Conservation (phyloP, 2,797 vertebrate genomes). For the Aphelocoma californica region DNA sequence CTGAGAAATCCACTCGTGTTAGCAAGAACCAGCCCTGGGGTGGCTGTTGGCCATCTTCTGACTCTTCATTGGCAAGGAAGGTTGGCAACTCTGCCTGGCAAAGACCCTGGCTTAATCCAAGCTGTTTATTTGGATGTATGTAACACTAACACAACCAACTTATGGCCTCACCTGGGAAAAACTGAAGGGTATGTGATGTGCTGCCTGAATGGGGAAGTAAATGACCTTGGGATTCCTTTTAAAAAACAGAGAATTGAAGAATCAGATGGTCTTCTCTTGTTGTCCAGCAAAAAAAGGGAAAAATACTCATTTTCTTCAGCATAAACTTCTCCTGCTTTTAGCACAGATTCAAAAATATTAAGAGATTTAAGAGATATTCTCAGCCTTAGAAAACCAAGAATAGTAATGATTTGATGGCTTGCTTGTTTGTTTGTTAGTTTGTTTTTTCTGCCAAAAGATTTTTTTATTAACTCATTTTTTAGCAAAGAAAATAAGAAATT, state of each 20-base stretch:
- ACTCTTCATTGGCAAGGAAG: accelerated
- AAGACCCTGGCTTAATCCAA: background rate
- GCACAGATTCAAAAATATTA: background rate
- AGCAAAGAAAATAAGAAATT: background rate
- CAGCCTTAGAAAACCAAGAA: background rate
- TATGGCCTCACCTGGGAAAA: background rate
- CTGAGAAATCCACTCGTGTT: accelerated
- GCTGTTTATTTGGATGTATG: background rate
- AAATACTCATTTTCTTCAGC: background rate
- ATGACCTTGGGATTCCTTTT: background rate
- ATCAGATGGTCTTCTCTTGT: background rate
- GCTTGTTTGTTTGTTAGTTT: background rate
- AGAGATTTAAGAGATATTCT: background rate
- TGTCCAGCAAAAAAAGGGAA: background rate
- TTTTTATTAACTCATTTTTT: background rate
- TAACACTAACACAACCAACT: background rate
- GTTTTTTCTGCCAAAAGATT: background rate
- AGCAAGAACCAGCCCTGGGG: background rate
- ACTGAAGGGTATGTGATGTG: too few species aligned
- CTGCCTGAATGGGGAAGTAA: background rate
- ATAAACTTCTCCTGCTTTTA: background rate
- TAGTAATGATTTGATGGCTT: background rate
- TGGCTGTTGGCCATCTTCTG: background rate
- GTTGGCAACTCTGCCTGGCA: background rate
- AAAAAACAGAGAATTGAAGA: background rate